Base-by-base conservation (phyloP, 2,797 vertebrate genomes). In the Dendrocincla tyrannina region DNA sequence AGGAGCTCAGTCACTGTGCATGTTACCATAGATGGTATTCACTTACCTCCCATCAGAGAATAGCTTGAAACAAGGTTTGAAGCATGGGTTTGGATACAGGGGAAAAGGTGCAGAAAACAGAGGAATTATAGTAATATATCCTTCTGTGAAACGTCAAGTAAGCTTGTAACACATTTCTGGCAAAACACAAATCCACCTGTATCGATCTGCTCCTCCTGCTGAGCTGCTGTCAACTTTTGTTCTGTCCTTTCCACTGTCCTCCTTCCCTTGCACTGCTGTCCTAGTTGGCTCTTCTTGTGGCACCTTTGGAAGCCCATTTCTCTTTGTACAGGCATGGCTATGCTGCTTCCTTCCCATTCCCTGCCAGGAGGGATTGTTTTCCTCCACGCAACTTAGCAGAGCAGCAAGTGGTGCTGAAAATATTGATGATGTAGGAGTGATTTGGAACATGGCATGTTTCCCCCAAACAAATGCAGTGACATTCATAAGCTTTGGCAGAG, bases 121-220 rank as follows among this genome's bases (percentile, higher is more conserved):
- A 67, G 76, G 32, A 85, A 52, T 78, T 66, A 20, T 1, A 47
- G 46, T 53, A 35, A 59, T 59, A 53, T 41, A 66, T 73, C 42
- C 20, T 47, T 75, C 41, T 42, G 64, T 85, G 91, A 88, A 70
- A 88, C 6, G 19, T 49, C 41, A 78, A 92, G 90, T n/a, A 64
- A 77, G 28, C n/a, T 79, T 86, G 80, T 37, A 17, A 44, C 22
- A 6, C 33, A 2, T 70, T 78, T 35, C 49, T 85, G 55, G 52
- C 50, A 15, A 25, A 82, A 64, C 46, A 42, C 35, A 10, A 33
- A 1, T 37, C 35, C 0, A 0, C 20, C 13, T 20, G 9, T 42
- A 67, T 59, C 0, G 0, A 62, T 64, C 68, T 83, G 0, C 9
- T 83, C 58, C 32, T 77, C 30, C 53, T 39, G 37, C 52, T 80